Percentiles rank a stretch among this genome's conserved stretches.
Evolutionary conservation across 2,113 vertebrate genomes (phyloP).

Genomic region (Amphiprion percula): DNA sequence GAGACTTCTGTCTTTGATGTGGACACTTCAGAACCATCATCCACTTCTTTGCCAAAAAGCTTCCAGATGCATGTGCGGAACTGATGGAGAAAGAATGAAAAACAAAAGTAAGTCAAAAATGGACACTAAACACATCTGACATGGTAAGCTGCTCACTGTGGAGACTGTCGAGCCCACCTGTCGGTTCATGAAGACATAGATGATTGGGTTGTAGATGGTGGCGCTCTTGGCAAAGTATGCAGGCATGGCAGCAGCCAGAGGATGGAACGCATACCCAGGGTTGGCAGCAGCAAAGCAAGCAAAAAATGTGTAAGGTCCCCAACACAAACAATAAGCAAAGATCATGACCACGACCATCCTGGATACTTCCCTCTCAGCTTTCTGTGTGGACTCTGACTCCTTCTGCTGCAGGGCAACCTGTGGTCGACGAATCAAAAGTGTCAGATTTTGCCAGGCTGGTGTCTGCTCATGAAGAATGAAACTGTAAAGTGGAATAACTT

Average conservation of each 20-base stretch:
- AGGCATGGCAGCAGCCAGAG: constrained; percentile 88
- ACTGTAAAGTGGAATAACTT: constrained; percentile 43
- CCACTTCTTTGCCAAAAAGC: constrained; percentile 90
- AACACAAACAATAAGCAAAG: constrained; percentile 85
- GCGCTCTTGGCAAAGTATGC: constrained; percentile 93
- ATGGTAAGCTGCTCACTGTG: not conserved
- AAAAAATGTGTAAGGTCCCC: constrained; percentile 90
- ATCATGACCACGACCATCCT: constrained; percentile 94
- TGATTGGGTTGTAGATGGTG: constrained; percentile 93
- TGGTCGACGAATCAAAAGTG: constrained; percentile 16
- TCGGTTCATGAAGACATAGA: constrained; percentile 94
- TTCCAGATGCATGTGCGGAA: constrained; percentile 91
- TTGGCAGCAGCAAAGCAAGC: constrained; percentile 89
- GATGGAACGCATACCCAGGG: constrained; percentile 91
- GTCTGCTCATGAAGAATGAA: not conserved
- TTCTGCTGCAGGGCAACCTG: constrained; percentile 93
- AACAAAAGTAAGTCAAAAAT: constrained; percentile 1
- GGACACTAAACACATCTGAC: not conserved
- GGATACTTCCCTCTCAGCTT: constrained; percentile 91
- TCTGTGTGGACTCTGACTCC: constrained; percentile 93
- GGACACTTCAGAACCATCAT: constrained; percentile 89
- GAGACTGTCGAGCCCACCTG: constrained; percentile 82
- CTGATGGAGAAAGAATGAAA: constrained; percentile 72
- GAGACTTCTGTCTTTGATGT: constrained; percentile 90
- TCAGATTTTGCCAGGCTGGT: not conserved